These are phyloP conservation scores for Chondrilla cf. caribensis DNA, from an alignment of 37 sponge, comb jelly and placozoan species.

Conservation along the genomic window DNA sequence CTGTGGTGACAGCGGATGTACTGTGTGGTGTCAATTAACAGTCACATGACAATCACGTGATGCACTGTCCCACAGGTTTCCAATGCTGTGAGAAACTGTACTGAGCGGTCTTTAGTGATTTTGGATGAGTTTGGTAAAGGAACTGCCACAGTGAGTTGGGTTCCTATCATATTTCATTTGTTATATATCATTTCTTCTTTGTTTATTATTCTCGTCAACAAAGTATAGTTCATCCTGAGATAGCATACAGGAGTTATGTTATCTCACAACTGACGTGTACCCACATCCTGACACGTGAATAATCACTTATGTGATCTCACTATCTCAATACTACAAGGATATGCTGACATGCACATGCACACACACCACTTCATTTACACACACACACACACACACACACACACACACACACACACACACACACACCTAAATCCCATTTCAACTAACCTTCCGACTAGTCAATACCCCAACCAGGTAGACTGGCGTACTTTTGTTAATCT, in stretches of 20 bases:
- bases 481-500: background rate
- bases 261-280: no score
- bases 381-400: slow-evolving; percentile 6
- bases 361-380: background rate
- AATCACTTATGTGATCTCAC: no score
- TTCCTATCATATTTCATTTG: background rate
- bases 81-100: slow-evolving; percentile 54
- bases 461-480: no score
- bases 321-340: no score
- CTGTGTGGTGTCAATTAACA: background rate
- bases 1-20: no score
- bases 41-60: background rate
- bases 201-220: background rate
- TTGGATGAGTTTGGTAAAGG: slow-evolving; percentile 99
- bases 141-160: slow-evolving; percentile 81
- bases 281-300: no score
- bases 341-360: no score
- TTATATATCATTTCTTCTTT: background rate
- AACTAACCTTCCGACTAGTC: background rate
- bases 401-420: slow-evolving; percentile 22
- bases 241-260: no score
- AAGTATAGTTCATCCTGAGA: no score
- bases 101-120: slow-evolving; percentile 69
- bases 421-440: background rate
- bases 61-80: slow-evolving; percentile 39